Conservation (phyloP, 2,888 invertebrate genomes). For the Erynnis tages region DNA sequence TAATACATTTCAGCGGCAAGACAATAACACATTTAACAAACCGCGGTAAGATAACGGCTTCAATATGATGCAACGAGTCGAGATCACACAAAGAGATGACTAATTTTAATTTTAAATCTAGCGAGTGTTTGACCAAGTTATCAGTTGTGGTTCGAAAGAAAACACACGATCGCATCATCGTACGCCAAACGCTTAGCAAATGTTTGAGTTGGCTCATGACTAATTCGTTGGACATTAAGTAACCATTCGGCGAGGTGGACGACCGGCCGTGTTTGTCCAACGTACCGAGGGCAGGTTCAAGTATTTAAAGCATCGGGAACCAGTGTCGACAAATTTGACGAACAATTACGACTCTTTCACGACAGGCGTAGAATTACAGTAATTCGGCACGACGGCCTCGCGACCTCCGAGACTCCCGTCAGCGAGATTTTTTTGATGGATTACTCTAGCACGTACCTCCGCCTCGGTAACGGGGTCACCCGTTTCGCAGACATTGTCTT, state of each 20-base stretch:
- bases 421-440: constrained; percentile 49
- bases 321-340: constrained; percentile 46
- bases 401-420: constrained; percentile 39
- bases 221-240: constrained; percentile 72
- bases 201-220: constrained; percentile 63
- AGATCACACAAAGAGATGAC: constrained; percentile 36
- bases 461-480: constrained; percentile 58
- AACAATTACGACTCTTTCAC: constrained; percentile 36
- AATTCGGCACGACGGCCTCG: constrained; percentile 52
- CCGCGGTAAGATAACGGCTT: constrained; percentile 26
- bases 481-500: constrained; percentile 77
- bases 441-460: constrained; percentile 62
- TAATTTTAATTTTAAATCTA: constrained; percentile 40
- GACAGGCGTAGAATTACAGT: constrained; percentile 33
- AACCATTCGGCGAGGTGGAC: constrained; percentile 65
- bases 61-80: constrained; percentile 39
- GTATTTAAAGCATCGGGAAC: constrained; percentile 47
- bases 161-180: constrained; percentile 49
- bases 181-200: constrained; percentile 54
- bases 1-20: neutral
- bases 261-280: constrained; percentile 68
- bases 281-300: constrained; percentile 52
- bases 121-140: constrained; percentile 41
- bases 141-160: constrained; percentile 50
- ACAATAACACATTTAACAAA: constrained; percentile 2